Conservation (phyloP, 2,113 vertebrate genomes). For the Monarcha castaneiventris region DNA sequence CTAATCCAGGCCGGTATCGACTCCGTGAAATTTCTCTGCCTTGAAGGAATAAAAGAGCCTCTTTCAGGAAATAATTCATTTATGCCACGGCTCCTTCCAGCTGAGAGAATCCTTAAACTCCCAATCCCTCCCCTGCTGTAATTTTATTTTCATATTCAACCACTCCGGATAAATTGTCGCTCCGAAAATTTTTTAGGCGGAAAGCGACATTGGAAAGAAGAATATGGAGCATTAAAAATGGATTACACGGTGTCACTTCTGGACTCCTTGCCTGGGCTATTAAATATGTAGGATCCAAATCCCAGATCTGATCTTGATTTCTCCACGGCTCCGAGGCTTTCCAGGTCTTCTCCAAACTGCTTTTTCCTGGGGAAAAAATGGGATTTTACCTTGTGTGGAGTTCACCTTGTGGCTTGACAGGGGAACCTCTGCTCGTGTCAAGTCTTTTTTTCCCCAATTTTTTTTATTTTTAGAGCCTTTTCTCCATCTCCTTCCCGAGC, state of each 20-base stretch:
- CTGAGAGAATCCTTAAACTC: neutral
- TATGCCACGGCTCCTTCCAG: neutral
- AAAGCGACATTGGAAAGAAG: neutral
- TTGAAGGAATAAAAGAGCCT: neutral
- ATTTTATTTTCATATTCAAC: neutral
- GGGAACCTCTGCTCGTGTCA: fast-evolving
- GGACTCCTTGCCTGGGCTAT: neutral
- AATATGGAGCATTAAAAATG: neutral
- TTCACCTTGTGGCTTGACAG: neutral
- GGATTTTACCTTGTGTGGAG: neutral
- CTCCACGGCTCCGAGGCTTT: neutral
- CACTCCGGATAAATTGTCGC: neutral
- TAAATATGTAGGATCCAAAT: neutral
- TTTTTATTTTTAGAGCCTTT: neutral
- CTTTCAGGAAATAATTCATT: neutral
- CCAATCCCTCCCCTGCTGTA: neutral
- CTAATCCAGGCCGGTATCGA: neutral
- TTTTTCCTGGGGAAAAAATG: neutral
- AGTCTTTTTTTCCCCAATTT: neutral
- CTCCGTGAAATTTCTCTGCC: neutral
- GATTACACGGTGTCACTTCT: neutral
- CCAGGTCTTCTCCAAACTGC: neutral
- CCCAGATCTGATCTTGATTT: neutral
- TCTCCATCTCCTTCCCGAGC: neutral
- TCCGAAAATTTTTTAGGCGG: neutral